Conservation (phyloP, 2,888 invertebrate genomes). For the Leucoma salicis region DNA sequence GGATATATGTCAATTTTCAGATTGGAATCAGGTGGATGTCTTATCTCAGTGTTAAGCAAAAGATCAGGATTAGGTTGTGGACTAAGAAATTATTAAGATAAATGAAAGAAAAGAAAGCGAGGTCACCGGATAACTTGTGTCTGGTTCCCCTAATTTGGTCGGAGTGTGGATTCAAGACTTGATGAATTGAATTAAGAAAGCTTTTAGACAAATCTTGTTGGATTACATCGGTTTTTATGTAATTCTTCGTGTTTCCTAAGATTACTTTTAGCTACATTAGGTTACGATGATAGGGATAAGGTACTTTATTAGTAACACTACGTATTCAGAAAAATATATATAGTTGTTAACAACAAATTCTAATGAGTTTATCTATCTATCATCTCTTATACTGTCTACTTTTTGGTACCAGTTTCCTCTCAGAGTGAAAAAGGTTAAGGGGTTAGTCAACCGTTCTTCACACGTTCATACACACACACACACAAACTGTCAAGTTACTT, state of each 20-base stretch:
- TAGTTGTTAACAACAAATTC: too few species aligned
- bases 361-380: too few species aligned
- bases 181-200: conserved; percentile 38
- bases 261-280: neutral
- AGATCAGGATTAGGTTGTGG: conserved; percentile 34
- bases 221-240: conserved; percentile 7
- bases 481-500: too few species aligned
- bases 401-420: too few species aligned
- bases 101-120: conserved; percentile 32
- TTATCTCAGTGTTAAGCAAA: conserved; percentile 49
- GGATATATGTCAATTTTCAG: conserved; percentile 58
- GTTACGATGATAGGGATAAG: too few species aligned
- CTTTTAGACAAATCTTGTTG: conserved; percentile 17
- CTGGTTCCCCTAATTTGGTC: conserved; percentile 32
- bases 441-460: too few species aligned
- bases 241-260: neutral
- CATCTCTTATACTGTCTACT: too few species aligned
- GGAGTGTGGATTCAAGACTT: conserved; percentile 34
- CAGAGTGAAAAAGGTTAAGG: too few species aligned
- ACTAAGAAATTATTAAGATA: conserved; percentile 30
- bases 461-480: too few species aligned
- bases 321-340: too few species aligned
- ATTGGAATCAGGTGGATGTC: conserved; percentile 56
- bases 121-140: conserved; percentile 39
- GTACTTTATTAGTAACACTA: too few species aligned